phyloP scores from a whole-genome alignment of 1,140 invertebrate genomes.

The Oryctes rhinoceros region DNA sequence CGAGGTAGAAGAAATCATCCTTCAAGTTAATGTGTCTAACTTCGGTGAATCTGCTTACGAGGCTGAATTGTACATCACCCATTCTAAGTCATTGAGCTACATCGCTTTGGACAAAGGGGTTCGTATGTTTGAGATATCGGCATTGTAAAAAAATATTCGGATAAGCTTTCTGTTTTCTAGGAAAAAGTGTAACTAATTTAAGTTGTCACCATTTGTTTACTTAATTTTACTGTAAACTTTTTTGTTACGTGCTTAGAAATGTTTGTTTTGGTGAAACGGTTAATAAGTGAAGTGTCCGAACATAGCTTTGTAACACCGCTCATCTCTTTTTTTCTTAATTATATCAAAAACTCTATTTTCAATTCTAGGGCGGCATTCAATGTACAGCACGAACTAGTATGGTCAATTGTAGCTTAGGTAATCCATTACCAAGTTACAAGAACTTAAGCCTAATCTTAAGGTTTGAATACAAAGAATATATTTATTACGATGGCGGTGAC shows the following conservation, averaged over 20 bases:
- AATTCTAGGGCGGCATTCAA: slow-evolving; percentile 61
- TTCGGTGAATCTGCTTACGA: slow-evolving; percentile 90
- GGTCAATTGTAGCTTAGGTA: slow-evolving; percentile 85
- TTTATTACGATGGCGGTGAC: slow-evolving; percentile 67
- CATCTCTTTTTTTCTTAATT: too few relatives aligned
- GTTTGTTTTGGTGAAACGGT: too few relatives aligned
- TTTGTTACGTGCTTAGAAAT: too few relatives aligned
- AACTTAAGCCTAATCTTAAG: slow-evolving; percentile 71
- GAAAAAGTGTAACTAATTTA: too few relatives aligned
- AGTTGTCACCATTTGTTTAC: too few relatives aligned
- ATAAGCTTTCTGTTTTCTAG: too few relatives aligned
- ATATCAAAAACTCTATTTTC: too few relatives aligned
- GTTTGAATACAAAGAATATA: slow-evolving; percentile 77
- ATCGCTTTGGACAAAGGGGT: slow-evolving; percentile 65
- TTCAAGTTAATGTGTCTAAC: slow-evolving; percentile 82
- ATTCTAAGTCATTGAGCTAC: slow-evolving; percentile 82
- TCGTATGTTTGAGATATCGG: slow-evolving; percentile 24
- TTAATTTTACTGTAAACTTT: too few relatives aligned
- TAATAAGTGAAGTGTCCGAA: too few relatives aligned
- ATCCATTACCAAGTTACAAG: slow-evolving; percentile 81
- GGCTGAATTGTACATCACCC: slow-evolving; percentile 80
- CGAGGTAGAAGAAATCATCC: slow-evolving; percentile 76
- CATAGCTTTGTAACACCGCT: too few relatives aligned
- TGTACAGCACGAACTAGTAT: slow-evolving; percentile 79
- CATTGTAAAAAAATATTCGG: neutral